phyloP scores from a whole-genome alignment of 2,113 vertebrate genomes.

The Melospiza melodia region DNA sequence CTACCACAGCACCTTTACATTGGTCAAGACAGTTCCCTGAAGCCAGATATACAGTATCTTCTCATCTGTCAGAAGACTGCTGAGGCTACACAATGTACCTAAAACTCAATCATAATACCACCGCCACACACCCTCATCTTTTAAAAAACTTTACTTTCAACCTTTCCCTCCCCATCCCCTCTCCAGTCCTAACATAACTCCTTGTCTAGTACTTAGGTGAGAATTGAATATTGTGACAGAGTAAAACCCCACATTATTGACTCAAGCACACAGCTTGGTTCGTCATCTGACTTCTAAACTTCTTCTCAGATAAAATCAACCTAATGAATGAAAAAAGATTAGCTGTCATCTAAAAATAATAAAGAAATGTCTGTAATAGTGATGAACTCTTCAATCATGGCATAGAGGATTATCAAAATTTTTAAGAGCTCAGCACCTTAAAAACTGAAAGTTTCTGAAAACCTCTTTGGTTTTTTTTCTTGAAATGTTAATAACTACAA shows the following conservation, averaged over 20 bases:
- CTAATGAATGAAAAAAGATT: background rate
- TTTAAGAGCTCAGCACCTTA: background rate
- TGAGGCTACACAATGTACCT: background rate
- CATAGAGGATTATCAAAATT: background rate
- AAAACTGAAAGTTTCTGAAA: background rate
- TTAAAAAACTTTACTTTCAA: background rate
- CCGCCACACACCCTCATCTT: background rate
- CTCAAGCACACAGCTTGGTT: background rate
- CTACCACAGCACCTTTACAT: background rate
- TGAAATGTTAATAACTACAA: background rate
- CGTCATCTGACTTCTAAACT: background rate
- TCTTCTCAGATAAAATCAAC: background rate
- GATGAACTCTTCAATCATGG: background rate
- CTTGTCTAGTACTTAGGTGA: background rate
- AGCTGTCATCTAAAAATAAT: background rate
- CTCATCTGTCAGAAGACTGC: background rate
- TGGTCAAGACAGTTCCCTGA: background rate
- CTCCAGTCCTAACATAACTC: background rate
- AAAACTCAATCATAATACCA: background rate
- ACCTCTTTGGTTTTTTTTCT: background rate
- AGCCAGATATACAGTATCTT: background rate
- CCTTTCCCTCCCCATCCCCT: accelerated
- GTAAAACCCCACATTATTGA: no score
- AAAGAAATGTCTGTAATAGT: background rate
- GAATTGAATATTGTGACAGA: background rate